Percentiles rank a stretch among this genome's conserved stretches.
These are phyloP conservation scores for Druon quercuslanigerum DNA, from an alignment of 1,140 invertebrate genomes.

Conservation along the genomic window DNA sequence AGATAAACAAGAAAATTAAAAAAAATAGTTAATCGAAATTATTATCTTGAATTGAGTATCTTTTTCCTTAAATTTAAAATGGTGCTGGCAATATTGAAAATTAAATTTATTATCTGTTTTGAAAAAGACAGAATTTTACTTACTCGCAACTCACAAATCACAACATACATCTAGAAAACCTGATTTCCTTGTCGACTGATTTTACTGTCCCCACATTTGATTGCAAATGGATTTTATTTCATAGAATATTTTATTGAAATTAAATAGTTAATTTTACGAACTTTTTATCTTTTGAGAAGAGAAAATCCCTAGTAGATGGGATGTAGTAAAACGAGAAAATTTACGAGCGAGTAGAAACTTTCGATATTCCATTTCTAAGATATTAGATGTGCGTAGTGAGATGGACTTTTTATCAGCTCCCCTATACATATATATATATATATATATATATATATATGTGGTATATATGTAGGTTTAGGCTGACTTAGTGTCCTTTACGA, in stretches of 20 bases:
- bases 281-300: not conserved
- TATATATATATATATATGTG: not conserved
- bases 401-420: constrained; percentile 40
- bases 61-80: too few species aligned
- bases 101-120: too few species aligned
- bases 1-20: too few species aligned
- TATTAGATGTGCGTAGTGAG: constrained; percentile 1
- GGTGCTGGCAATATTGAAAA: too few species aligned
- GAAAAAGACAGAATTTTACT: too few species aligned
- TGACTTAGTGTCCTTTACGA: constrained; percentile 44
- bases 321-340: constrained; percentile 25
- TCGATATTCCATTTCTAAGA: constrained; percentile 18
- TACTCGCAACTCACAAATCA: too few species aligned
- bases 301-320: constrained; percentile 8
- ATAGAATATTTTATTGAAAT: not conserved
- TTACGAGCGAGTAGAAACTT: constrained; percentile 20
- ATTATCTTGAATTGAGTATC: too few species aligned
- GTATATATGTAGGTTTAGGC: constrained; percentile 34
- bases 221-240: too few species aligned
- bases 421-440: constrained; percentile 22
- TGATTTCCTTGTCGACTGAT: too few species aligned
- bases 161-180: too few species aligned
- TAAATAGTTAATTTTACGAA: not conserved
- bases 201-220: too few species aligned
- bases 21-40: too few species aligned